phyloP scores from a whole-genome alignment of 53 echinoderm and acorn worm genomes.

The Arbacia lixula region DNA sequence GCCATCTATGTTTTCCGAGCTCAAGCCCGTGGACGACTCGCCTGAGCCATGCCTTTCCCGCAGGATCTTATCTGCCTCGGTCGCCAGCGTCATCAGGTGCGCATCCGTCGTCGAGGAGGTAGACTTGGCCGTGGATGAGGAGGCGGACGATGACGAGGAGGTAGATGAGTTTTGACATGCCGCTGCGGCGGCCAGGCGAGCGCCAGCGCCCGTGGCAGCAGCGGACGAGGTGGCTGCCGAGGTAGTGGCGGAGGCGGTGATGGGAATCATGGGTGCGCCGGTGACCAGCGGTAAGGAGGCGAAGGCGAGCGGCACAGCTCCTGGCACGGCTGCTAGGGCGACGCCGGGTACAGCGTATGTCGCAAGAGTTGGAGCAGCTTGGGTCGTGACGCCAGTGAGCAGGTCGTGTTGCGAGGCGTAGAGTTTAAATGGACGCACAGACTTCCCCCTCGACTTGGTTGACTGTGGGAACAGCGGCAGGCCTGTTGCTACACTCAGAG shows the following conservation, averaged over 20 bases:
- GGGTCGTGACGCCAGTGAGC: slow-evolving; percentile 50
- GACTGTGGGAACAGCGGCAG: slow-evolving; percentile 27
- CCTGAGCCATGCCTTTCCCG: slow-evolving; percentile 62
- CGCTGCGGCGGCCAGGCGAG: no score
- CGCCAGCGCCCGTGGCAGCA: slow-evolving; percentile 43
- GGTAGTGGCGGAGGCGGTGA: slow-evolving; percentile 46
- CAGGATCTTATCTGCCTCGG: slow-evolving; percentile 90
- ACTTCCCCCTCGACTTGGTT: slow-evolving; percentile 56
- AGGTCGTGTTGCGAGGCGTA: slow-evolving; percentile 70
- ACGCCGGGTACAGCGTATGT: slow-evolving; percentile 30
- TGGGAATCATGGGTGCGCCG: slow-evolving; percentile 42
- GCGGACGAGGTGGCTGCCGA: slow-evolving; percentile 35
- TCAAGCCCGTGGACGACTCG: slow-evolving; percentile 11
- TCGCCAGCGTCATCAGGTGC: slow-evolving; percentile 94
- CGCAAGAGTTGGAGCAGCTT: slow-evolving; percentile 8
- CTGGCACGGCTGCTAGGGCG: slow-evolving; percentile 4
- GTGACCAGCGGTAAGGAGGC: slow-evolving; percentile 52
- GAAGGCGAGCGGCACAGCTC: slow-evolving; percentile 28
- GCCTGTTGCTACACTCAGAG: neutral
- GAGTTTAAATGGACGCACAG: slow-evolving; percentile 72
- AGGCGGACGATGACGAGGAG: slow-evolving; percentile 14
- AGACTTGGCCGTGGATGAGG: slow-evolving; percentile 44
- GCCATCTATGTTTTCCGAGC: slow-evolving; percentile 3
- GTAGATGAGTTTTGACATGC: neutral
- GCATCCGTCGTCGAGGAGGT: slow-evolving; percentile 55